Conservation (phyloP, 2,113 vertebrate species). For the Lynx canadensis region DNA sequence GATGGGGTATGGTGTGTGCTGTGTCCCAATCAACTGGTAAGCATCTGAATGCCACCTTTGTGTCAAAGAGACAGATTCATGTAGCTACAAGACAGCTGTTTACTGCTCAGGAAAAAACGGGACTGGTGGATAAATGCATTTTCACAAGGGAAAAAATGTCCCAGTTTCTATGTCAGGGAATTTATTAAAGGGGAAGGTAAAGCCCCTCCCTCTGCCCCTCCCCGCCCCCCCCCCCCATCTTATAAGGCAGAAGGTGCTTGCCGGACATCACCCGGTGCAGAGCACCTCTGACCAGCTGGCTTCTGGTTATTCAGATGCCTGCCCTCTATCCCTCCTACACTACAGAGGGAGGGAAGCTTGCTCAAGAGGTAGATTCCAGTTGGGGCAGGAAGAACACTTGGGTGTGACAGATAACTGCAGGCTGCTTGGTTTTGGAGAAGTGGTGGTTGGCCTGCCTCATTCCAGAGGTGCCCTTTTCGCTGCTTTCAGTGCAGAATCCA, state of each 20-base stretch:
- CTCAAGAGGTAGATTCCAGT: too few species aligned
- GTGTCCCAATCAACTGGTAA: not conserved
- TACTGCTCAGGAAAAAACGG: not conserved
- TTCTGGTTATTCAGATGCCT: not conserved
- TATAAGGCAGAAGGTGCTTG: not conserved
- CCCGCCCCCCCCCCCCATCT: too few species aligned
- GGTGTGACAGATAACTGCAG: rapidly evolving
- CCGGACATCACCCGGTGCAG: not conserved
- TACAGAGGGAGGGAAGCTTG: not conserved
- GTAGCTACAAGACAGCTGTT: not conserved
- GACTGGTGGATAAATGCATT: not conserved
- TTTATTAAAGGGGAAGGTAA: not conserved
- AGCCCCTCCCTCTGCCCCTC: not conserved
- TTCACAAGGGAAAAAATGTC: not conserved
- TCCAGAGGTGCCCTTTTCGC: not conserved
- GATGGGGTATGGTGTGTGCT: not conserved
- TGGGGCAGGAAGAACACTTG: not conserved
- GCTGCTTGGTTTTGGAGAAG: not conserved
- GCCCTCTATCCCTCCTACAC: not conserved
- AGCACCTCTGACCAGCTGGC: not conserved
- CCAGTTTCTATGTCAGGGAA: not conserved
- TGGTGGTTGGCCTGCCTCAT: not conserved
- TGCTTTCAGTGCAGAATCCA: conserved; percentile 67
- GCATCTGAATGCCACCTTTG: not conserved
- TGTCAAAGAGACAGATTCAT: not conserved